Conservation (phyloP, 2,888 invertebrate genomes). For the Diplolepis rosae region DNA sequence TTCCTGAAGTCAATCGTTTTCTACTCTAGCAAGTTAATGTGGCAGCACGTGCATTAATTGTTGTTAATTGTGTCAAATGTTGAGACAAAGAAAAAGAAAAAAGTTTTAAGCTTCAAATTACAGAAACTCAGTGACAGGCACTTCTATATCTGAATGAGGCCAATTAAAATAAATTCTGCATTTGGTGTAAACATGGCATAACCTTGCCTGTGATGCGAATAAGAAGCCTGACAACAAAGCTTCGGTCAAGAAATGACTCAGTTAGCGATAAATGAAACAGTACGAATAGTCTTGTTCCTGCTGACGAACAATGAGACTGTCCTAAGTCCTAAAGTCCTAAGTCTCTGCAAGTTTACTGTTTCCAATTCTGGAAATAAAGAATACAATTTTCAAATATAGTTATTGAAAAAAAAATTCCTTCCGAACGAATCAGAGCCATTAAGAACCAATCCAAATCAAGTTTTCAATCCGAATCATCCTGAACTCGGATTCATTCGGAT, state of each 20-base stretch:
- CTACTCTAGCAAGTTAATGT: too few species aligned
- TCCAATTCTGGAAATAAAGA: too few species aligned
- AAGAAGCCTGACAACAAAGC: conserved; percentile 1
- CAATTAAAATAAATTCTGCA: conserved; percentile 10
- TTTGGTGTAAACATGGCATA: not conserved
- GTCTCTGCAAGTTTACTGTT: too few species aligned
- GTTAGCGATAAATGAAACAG: not conserved
- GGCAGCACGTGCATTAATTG: not conserved
- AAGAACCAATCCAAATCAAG: too few species aligned
- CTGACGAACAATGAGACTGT: not conserved
- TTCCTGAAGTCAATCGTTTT: too few species aligned
- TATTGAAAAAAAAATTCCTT: too few species aligned
- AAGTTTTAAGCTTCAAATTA: not conserved
- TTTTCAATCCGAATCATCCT: too few species aligned
- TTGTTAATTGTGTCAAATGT: not conserved
- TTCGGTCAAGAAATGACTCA: not conserved
- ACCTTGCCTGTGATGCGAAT: not conserved
- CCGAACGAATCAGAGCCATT: too few species aligned
- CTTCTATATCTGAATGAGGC: not conserved
- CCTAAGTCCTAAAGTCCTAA: not conserved
- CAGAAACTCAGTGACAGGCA: not conserved
- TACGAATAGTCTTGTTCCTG: not conserved
- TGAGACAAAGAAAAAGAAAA: not conserved
- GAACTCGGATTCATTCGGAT: too few species aligned
- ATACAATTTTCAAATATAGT: too few species aligned